Percentiles rank a stretch among this genome's conserved stretches.
These are phyloP conservation scores for Enteromius fasciolatus DNA, from an alignment of 2,797 vertebrate species.

Conservation along the genomic window DNA sequence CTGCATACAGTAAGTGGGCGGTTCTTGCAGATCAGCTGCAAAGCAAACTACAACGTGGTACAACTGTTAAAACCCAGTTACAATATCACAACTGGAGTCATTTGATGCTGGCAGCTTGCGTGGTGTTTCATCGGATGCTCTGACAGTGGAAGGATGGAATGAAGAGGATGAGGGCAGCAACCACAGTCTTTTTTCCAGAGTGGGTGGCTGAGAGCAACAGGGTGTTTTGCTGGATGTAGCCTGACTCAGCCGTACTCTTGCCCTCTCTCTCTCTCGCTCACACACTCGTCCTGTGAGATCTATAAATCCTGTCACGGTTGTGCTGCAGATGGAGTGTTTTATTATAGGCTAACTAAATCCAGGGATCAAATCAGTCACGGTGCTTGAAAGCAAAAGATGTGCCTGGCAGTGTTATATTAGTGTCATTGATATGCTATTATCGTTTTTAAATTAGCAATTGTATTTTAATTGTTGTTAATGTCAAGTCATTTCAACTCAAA, in stretches of 20 bases:
- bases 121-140: background rate
- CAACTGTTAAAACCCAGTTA: too few species aligned
- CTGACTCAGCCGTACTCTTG: constrained; percentile 15
- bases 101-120: background rate
- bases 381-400: constrained; percentile 1
- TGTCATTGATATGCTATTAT: background rate
- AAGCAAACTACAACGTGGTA: background rate
- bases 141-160: background rate
- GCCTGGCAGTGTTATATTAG: background rate
- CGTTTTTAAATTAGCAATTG: background rate
- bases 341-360: constrained; percentile 41
- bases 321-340: constrained; percentile 18
- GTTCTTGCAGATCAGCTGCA: background rate
- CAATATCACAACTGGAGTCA: background rate
- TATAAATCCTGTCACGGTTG: constrained; percentile 24
- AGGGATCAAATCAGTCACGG: constrained; percentile 25
- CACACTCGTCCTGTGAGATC: constrained; percentile 10
- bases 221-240: background rate
- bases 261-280: background rate
- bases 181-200: constrained; percentile 14
- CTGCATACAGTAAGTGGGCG: background rate
- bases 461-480: too few species aligned
- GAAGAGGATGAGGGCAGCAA: background rate
- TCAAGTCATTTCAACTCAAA: background rate
- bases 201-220: background rate